These are phyloP conservation scores for Bombus haemorrhoidalis DNA, from an alignment of 1,140 invertebrate genomes.

Conservation along the genomic window DNA sequence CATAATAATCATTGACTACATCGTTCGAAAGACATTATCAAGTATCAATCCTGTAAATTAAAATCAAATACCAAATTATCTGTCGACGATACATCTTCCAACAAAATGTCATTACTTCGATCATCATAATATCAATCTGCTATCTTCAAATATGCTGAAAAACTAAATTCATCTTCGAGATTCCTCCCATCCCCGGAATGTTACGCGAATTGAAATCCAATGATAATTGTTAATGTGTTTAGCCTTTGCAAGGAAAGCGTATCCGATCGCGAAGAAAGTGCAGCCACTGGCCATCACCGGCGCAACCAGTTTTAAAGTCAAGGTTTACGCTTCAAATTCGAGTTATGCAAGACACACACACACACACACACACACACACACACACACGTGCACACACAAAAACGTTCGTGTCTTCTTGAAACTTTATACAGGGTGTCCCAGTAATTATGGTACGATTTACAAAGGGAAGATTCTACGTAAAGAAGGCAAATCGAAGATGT, in stretches of 20 bases:
- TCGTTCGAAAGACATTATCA: too few relatives aligned
- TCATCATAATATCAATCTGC: background rate
- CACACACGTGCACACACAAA: too few relatives aligned
- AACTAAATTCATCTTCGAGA: background rate
- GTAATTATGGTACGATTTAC: too few relatives aligned
- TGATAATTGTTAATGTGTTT: constrained; percentile 6
- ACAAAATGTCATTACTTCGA: too few relatives aligned
- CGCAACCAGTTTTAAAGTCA: constrained; percentile 36
- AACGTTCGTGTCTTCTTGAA: background rate
- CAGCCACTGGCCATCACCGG: background rate
- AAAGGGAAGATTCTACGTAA: too few relatives aligned
- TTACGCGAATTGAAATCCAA: background rate
- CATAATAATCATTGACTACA: background rate
- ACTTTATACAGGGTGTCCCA: background rate
- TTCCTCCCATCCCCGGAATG: too few relatives aligned
- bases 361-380: too few relatives aligned
- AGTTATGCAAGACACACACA: constrained; percentile 13
- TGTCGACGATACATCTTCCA: too few relatives aligned
- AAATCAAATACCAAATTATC: too few relatives aligned
- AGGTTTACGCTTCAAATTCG: constrained; percentile 36
- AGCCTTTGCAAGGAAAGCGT: background rate
- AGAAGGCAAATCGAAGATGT: too few relatives aligned
- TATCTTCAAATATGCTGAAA: too few relatives aligned
- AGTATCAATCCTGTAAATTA: too few relatives aligned
- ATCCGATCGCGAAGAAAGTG: constrained; percentile 7